phyloP scores from a whole-genome alignment of 2,113 vertebrate species.

The Tragelaphus strepsiceros region DNA sequence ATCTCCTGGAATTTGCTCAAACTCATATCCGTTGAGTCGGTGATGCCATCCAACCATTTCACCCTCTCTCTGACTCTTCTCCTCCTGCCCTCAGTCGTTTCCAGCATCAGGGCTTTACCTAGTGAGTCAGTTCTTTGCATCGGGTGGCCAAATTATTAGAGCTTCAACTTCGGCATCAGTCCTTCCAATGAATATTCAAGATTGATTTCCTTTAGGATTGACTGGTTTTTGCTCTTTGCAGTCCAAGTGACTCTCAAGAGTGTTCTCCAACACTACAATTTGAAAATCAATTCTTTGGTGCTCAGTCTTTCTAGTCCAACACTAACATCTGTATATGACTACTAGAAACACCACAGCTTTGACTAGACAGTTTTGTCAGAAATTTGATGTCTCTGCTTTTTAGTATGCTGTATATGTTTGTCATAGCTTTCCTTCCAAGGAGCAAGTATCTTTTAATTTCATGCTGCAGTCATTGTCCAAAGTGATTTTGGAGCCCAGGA shows the following conservation, averaged over 20 bases:
- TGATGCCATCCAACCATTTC: not conserved
- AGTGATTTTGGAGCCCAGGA: not conserved
- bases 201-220: not conserved
- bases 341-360: not conserved
- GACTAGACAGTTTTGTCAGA: not conserved
- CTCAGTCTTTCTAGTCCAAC: not conserved
- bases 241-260: not conserved
- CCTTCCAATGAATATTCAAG: not conserved
- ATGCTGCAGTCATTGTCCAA: not conserved
- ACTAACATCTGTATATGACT: fast-evolving
- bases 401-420: not conserved
- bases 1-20: not conserved
- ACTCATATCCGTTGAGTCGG: not conserved
- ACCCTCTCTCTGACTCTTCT: not conserved
- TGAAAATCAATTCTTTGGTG: not conserved
- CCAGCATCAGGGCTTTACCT: not conserved
- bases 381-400: not conserved
- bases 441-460: not conserved
- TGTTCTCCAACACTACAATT: not conserved
- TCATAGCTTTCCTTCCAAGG: not conserved
- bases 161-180: not conserved
- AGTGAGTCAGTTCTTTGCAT: not conserved
- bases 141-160: not conserved
- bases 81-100: not conserved
- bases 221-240: not conserved